Conservation (phyloP, 2,888 invertebrate genomes). For the Rhorus exstirpatorius region DNA sequence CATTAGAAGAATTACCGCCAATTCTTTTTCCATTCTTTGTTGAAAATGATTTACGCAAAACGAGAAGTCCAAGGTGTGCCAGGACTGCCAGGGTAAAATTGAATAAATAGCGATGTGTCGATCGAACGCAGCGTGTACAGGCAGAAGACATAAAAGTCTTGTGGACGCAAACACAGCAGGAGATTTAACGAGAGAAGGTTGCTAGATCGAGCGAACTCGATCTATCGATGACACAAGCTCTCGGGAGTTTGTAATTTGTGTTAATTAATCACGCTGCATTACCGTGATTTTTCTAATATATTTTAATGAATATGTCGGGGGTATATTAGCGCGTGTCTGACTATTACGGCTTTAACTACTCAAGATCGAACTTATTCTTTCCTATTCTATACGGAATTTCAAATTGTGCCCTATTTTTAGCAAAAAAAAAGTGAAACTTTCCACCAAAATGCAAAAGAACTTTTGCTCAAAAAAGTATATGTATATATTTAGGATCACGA, state of each 20-base stretch:
- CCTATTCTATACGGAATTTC: too few relatives aligned
- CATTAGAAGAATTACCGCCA: conserved; percentile 28
- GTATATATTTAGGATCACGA: too few relatives aligned
- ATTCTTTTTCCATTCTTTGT: neutral
- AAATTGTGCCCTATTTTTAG: neutral
- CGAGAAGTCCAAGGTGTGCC: conserved; percentile 20
- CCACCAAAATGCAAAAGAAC: too few relatives aligned
- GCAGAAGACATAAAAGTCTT: conserved; percentile 20
- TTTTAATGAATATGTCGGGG: neutral
- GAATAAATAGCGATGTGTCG: conserved; percentile 42
- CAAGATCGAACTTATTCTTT: neutral
- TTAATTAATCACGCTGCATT: neutral
- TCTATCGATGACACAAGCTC: neutral
- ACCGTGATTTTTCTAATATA: neutral
- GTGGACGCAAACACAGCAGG: conserved; percentile 10
- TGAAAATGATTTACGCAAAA: too few relatives aligned
- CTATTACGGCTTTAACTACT: conserved; percentile 38
- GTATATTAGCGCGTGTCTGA: conserved; percentile 31
- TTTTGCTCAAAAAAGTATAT: too few relatives aligned
- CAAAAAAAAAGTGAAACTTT: too few relatives aligned
- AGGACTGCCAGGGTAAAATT: conserved; percentile 48
- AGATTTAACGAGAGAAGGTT: conserved; percentile 7
- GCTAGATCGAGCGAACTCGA: neutral
- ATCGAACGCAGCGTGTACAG: conserved; percentile 14
- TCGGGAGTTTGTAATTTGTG: neutral